Evolutionary conservation across 2,888 invertebrate species (phyloP).

Genomic region (Coremacera marginata): DNA sequence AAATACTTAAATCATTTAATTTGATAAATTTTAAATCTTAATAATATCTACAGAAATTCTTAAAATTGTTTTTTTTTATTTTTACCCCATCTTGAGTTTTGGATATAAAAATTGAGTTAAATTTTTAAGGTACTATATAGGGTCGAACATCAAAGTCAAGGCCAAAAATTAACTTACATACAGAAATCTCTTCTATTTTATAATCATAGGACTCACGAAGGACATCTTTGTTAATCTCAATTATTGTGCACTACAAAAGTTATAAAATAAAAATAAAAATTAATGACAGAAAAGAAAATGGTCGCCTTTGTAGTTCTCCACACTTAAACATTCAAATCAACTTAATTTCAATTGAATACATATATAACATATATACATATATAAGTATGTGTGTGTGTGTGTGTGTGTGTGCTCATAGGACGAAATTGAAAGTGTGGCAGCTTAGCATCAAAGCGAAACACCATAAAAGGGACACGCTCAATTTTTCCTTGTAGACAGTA

Average conservation of each 20-base stretch:
- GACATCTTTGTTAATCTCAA: not conserved
- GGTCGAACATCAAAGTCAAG: too few species aligned
- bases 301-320: not conserved
- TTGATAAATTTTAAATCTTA: too few species aligned
- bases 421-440: constrained; percentile 12
- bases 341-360: not conserved
- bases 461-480: constrained; percentile 7
- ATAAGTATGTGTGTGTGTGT: not conserved
- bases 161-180: too few species aligned
- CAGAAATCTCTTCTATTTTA: not conserved
- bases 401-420: not conserved
- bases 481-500: not conserved
- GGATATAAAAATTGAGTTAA: too few species aligned
- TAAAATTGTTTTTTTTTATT: too few species aligned
- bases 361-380: not conserved
- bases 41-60: too few species aligned
- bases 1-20: too few species aligned
- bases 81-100: too few species aligned
- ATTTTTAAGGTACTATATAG: too few species aligned
- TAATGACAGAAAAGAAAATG: not conserved
- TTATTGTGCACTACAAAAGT: not conserved
- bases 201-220: not conserved
- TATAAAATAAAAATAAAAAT: not conserved
- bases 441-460: not conserved
- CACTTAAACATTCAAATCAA: not conserved